Percentiles rank a stretch among this genome's conserved stretches.
These are phyloP conservation scores for Oreochromis mossambicus DNA, from an alignment of 2,797 vertebrate genomes.

Conservation along the genomic window DNA sequence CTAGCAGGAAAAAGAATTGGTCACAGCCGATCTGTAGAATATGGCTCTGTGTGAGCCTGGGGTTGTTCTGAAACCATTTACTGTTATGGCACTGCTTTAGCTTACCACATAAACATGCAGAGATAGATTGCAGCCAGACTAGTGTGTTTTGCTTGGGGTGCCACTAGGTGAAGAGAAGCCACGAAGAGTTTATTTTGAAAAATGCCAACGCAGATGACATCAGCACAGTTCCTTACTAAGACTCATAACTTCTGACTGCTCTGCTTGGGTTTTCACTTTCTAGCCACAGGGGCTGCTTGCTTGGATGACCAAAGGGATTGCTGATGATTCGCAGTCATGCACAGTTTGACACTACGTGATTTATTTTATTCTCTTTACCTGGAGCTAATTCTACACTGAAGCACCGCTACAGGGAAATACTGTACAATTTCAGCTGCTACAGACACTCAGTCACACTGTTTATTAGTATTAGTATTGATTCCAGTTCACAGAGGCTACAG, in stretches of 20 bases:
- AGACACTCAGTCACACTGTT: background rate
- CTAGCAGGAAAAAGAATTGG: slow-evolving; percentile 7
- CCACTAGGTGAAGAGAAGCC: background rate
- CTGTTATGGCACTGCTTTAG: slow-evolving; percentile 39
- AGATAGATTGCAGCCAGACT: slow-evolving; percentile 46
- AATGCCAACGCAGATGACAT: slow-evolving; percentile 20
- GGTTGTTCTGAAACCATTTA: slow-evolving; percentile 38
- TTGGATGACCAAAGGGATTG: slow-evolving; percentile 19
- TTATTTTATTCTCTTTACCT: background rate
- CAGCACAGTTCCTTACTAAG: slow-evolving; percentile 2
- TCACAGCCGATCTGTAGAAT: slow-evolving; percentile 36
- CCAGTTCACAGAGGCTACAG: background rate
- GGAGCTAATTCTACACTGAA: background rate
- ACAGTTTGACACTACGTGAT: background rate
- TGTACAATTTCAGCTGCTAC: background rate
- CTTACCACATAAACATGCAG: slow-evolving; percentile 27
- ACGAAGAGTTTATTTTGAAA: slow-evolving; percentile 32
- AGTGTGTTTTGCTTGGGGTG: slow-evolving; percentile 27
- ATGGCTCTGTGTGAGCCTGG: slow-evolving; percentile 3
- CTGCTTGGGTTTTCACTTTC: background rate
- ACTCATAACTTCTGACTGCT: slow-evolving; percentile 7
- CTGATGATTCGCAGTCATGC: slow-evolving; percentile 25
- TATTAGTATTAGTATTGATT: background rate
- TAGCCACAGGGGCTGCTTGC: slow-evolving; percentile 8
- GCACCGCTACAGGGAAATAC: background rate